Conservation (phyloP, 2,797 vertebrate genomes). For the Threskiornis aethiopicus region DNA sequence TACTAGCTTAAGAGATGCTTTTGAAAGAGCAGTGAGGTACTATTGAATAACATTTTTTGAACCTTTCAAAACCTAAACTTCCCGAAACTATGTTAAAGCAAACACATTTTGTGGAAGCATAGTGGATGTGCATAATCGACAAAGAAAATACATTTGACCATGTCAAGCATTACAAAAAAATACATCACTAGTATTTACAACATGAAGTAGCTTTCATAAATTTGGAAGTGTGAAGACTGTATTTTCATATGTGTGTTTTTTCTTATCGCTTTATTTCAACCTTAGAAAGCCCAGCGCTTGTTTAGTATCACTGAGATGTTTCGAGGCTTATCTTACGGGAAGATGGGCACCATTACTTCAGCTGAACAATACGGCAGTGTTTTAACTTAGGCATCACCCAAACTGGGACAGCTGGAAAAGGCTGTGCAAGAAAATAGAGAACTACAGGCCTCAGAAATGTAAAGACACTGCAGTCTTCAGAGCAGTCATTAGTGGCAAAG, state of each 20-base stretch:
- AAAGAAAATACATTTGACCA: not conserved
- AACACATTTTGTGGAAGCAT: not conserved
- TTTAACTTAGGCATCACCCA: not conserved
- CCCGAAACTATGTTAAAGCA: not conserved
- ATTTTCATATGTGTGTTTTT: not conserved
- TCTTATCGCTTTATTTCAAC: not conserved
- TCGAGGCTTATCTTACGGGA: not conserved
- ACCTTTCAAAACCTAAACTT: not conserved
- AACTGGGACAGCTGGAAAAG: not conserved
- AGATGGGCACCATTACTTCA: not conserved
- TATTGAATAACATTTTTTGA: not conserved
- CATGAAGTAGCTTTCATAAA: not conserved
- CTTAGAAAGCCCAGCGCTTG: not conserved
- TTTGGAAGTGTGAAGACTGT: not conserved
- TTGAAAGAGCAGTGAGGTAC: not conserved
- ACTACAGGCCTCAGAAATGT: not conserved
- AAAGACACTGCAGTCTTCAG: not conserved
- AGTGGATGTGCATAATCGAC: not conserved
- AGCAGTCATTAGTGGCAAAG: not conserved
- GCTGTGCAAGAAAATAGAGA: not conserved
- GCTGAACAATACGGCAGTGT: conserved; percentile 26
- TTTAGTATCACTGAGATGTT: not conserved
- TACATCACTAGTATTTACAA: not conserved
- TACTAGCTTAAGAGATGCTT: not conserved
- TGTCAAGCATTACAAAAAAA: not conserved